Conservation (phyloP, 2,888 invertebrate species). For the Ganaspis brasiliensis region DNA sequence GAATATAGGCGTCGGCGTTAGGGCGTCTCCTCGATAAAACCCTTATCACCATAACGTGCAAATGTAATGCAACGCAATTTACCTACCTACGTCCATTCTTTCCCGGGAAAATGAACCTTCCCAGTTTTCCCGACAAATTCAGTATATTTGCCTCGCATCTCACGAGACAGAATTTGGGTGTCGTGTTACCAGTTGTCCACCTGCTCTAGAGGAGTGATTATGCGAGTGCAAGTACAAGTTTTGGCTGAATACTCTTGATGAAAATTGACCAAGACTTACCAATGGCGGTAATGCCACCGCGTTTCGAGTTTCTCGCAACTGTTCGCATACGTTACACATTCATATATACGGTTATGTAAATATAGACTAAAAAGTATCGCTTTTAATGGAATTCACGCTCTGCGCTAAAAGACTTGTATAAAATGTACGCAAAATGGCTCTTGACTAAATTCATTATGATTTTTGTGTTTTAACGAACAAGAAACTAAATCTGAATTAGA, state of each 20-base stretch:
- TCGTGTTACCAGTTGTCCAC: constrained; percentile 8
- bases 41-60: constrained; percentile 19
- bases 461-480: not conserved
- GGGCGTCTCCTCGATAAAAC: constrained; percentile 11
- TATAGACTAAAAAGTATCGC: constrained; percentile 11
- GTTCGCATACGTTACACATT: constrained; percentile 7
- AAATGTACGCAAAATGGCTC: not conserved
- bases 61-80: constrained; percentile 8
- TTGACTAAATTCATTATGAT: not conserved
- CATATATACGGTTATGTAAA: constrained; percentile 4
- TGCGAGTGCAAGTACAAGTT: constrained; percentile 1
- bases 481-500: too few relatives aligned
- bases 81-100: constrained; percentile 11
- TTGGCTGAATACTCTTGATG: constrained; percentile 15
- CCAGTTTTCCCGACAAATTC: constrained; percentile 9
- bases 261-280: constrained; percentile 10
- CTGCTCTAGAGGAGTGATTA: constrained; percentile 6
- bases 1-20: not conserved
- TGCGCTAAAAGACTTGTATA: not conserved
- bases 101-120: constrained; percentile 7
- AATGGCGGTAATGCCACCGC: not conserved
- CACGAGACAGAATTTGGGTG: constrained; percentile 1
- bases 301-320: constrained; percentile 9
- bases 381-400: constrained; percentile 5
- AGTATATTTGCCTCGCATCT: not conserved